Conservation (phyloP, 2,113 vertebrate species). For the Rhombomys opimus region DNA sequence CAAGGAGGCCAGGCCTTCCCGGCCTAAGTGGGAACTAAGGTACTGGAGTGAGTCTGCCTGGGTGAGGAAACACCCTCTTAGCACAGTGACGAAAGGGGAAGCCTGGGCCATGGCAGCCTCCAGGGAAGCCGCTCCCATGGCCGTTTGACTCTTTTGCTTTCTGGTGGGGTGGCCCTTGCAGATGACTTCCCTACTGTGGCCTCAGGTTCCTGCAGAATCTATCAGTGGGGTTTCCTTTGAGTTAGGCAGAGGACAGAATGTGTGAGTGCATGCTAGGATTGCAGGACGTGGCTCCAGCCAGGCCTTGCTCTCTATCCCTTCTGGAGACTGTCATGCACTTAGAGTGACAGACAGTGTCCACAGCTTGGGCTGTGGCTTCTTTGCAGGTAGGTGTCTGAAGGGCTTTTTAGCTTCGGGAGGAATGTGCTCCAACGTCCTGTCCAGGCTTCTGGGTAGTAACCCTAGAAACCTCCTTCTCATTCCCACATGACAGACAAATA, state of each 20-base stretch:
- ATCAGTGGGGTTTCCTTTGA: not conserved
- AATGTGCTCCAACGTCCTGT: fast-evolving
- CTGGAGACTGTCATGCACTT: not conserved
- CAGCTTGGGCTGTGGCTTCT: not conserved
- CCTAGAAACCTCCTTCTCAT: not conserved
- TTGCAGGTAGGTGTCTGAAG: not conserved
- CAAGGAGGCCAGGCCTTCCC: not conserved
- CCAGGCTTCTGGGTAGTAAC: not conserved
- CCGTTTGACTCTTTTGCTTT: not conserved
- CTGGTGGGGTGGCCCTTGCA: not conserved
- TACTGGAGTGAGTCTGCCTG: fast-evolving
- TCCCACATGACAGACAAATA: fast-evolving
- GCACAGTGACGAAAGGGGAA: constrained; percentile 26
- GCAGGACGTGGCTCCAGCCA: not conserved
- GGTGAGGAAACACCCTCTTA: not conserved
- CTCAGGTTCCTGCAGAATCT: not conserved
- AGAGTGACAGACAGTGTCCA: not conserved
- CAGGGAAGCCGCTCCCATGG: not conserved
- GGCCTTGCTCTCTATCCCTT: not conserved
- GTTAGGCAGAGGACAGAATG: too few relatives aligned
- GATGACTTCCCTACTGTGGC: not conserved
- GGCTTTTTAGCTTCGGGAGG: not conserved
- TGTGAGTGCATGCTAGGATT: not conserved
- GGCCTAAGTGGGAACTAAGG: not conserved
- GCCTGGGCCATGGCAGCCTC: not conserved